Evolutionary conservation across 2,113 vertebrate species (phyloP), one percentile per base, ranked within the genome.

Genomic region (Gadus macrocephalus): DNA sequence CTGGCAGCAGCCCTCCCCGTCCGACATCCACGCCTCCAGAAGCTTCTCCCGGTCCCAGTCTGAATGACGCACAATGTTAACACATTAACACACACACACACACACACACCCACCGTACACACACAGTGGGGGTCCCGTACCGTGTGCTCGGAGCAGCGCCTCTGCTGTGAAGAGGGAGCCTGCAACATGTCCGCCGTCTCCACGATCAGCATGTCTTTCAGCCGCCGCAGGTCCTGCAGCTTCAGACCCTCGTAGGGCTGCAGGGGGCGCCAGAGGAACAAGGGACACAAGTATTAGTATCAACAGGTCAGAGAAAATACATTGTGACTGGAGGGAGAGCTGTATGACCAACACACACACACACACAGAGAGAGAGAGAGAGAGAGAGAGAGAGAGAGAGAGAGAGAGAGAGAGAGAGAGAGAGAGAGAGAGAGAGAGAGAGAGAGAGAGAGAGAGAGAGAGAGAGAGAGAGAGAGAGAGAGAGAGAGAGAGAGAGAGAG

Each of bases 141-240:
- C 96, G 58, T 98, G 96, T 68, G 97, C 96, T 78, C 97, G 91
- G 77, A 99, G 97, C 61, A 99, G 91, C 75, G 96, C 97, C 89
- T 99, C 97, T 53, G 96, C 96, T 67, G 97, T 98, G 76, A 99
- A 99, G 1, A 99, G 94, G 97, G 97, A 19, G 95, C 95, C 82
- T 99, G 97, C 73, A 99, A 93, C 97, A 99, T 99, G 91, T 99
- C 97, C 55, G 97, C 97, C 2, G 97, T 96, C 88, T 99, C 96
- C 80, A 99, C 96, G 0, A 99, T 99, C 86, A 99, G 87, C 96
- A 98, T 98, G 87, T 99, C 97, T 89, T 99, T 98, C 64, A 99
- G 88, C 77, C 92, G 90, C 62, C 96, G 93, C 77, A 99, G 90
- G 81, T 99, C 97, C 86, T 99, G 97, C 70, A 95, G 94, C 71